Evolutionary conservation across 2,888 invertebrate genomes (phyloP), one percentile per base, ranked within the genome.

Genomic region (Drosophila rellima): DNA sequence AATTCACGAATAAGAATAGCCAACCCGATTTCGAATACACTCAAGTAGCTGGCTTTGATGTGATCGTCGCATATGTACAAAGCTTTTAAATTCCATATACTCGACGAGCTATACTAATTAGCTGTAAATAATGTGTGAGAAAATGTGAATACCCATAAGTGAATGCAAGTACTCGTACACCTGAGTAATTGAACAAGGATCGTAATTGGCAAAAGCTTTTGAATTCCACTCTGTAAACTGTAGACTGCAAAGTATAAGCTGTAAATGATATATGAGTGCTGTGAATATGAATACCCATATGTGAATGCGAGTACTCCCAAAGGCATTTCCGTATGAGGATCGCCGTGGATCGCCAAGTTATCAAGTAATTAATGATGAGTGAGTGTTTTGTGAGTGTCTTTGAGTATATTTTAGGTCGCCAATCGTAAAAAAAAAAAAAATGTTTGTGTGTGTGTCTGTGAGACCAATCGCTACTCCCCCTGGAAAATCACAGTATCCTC

Each of bases 41-140:
- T 44, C 11, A 40, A 47, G 20, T 66, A 26, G 23, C 44, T 20
- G 35, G 8, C n/a, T 37, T n/a, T 17, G 23, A 47, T 26, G 57
- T 26, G 57, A 62, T 59, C 60, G 20, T 55, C 56, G 20, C 18
- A 44, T 55, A 39, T 42, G 42, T 18, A 26, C 26, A 31, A 61
- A 39, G 69, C 65, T 64, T 47, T 70, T 47, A 45, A 56, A 60
- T 52, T 57, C 44, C 74, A 44, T 13, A 54, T 29, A 54, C 39
- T 40, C 40, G 40, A 40, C 39, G 50, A 50, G 20, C 35, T 37
- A 29, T 26, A 48, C 60, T 78, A 75, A 77, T 79, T 72, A 69
- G 69, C 72, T 71, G 64, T 64, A 35, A 75, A 78, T 72, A 50
- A 45, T 54, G 35, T 48, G 35, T 42, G 29, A 35, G 56, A 35